Evolutionary conservation across 2,888 invertebrate species (phyloP).

Genomic region (Ethmia dodecea): DNA sequence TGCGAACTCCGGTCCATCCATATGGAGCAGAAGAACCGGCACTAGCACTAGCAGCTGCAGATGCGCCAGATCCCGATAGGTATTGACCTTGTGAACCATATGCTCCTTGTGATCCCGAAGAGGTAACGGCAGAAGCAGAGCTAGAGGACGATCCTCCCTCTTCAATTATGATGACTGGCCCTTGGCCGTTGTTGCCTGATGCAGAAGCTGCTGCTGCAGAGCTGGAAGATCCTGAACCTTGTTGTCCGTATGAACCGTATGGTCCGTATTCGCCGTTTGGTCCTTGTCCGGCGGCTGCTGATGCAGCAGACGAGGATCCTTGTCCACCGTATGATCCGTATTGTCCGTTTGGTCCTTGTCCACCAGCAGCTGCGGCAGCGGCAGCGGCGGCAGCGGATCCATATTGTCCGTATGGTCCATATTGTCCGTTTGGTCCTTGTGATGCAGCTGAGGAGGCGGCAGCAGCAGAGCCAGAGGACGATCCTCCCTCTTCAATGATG

Average conservation of each 20-base stretch:
- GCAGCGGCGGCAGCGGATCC: not conserved
- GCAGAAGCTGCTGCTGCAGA: not conserved
- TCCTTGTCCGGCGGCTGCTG: not conserved
- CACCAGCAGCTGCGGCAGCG: constrained; percentile 1
- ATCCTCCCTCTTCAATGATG: constrained; percentile 3
- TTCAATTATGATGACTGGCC: constrained; percentile 7
- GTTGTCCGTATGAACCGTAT: not conserved
- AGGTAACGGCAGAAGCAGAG: constrained; percentile 5
- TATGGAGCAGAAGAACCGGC: constrained; percentile 15
- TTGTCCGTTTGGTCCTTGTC: not conserved
- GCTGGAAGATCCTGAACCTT: not conserved
- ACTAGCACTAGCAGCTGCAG: constrained; percentile 14
- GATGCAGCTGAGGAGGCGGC: not conserved
- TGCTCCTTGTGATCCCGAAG: constrained; percentile 1
- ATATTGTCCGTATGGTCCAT: constrained; percentile 7
- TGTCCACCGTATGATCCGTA: not conserved
- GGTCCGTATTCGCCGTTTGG: not conserved
- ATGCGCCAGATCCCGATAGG: constrained; percentile 6
- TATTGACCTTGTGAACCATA: constrained; percentile 10
- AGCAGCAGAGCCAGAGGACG: not conserved
- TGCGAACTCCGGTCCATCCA: constrained; percentile 33
- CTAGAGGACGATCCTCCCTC: constrained; percentile 4
- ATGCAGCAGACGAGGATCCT: not conserved
- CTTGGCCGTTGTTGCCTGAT: constrained; percentile 1
- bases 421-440: constrained; percentile 8